Conservation (phyloP, 2,113 vertebrate genomes). For the Amphiprion ocellaris region DNA sequence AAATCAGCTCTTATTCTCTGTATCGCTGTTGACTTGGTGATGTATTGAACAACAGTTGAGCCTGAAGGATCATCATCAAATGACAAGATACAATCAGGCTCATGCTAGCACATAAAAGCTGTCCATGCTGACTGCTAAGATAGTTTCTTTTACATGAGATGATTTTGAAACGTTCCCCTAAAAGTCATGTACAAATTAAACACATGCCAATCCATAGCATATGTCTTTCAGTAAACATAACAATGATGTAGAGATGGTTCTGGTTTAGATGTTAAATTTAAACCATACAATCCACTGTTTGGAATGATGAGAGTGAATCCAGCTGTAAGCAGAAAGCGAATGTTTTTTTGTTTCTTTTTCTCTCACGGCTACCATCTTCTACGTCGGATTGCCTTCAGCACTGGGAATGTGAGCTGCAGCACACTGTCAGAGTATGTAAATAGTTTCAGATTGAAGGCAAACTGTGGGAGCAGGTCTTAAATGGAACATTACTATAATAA, state of each 20-base stretch:
- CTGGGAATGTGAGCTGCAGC: conserved; percentile 64
- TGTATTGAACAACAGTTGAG: not conserved
- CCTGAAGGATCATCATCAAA: not conserved
- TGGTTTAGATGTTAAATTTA: not conserved
- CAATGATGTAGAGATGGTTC: not conserved
- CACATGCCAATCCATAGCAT: too few relatives aligned
- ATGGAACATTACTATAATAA: conserved; percentile 73
- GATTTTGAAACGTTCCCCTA: not conserved
- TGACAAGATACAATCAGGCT: not conserved
- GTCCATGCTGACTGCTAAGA: not conserved
- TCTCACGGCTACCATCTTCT: conserved; percentile 13
- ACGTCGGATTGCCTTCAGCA: conserved; percentile 61
- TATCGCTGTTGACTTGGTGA: too few relatives aligned
- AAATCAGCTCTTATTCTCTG: not conserved
- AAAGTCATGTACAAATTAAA: not conserved
- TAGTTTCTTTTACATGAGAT: not conserved
- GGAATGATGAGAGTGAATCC: not conserved
- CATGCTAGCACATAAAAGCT: not conserved
- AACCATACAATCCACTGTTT: not conserved
- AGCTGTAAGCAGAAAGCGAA: not conserved
- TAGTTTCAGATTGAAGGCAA: conserved; percentile 67
- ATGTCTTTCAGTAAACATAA: too few relatives aligned
- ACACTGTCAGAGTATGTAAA: conserved; percentile 73
- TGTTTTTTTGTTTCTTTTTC: not conserved
- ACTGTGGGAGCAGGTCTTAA: conserved; percentile 66